Percentiles rank a stretch among this genome's conserved stretches.
phyloP scores from a whole-genome alignment of 2,888 invertebrate genomes.

The Myopa tessellatipennis region DNA sequence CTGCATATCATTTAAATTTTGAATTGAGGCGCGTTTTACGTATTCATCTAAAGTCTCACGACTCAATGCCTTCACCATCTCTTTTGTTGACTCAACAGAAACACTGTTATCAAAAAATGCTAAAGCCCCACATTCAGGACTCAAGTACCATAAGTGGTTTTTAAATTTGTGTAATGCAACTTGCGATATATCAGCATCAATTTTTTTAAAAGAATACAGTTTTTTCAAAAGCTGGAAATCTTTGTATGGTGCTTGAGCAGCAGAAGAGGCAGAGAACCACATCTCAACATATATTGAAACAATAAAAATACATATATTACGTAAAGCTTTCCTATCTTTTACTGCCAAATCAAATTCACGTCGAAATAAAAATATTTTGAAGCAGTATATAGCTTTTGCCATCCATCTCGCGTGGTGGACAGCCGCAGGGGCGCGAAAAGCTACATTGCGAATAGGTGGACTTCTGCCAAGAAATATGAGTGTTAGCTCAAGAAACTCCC shows the following conservation, averaged over 20 bases:
- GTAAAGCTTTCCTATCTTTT: slow-evolving; percentile 32
- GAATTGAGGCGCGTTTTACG: not conserved
- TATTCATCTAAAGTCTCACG: not conserved
- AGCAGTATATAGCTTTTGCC: slow-evolving; percentile 31
- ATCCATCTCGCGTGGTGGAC: slow-evolving; percentile 32
- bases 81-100: not conserved
- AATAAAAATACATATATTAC: slow-evolving; percentile 34
- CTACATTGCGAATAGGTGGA: slow-evolving; percentile 30
- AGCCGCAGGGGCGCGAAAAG: slow-evolving; percentile 30
- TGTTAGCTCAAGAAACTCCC: slow-evolving; percentile 33
- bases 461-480: slow-evolving; percentile 32
- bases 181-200: slow-evolving; percentile 21
- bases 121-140: not conserved
- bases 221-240: slow-evolving; percentile 20
- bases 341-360: slow-evolving; percentile 24
- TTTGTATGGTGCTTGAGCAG: slow-evolving; percentile 30
- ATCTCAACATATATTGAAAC: slow-evolving; percentile 33
- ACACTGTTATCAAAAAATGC: slow-evolving; percentile 2
- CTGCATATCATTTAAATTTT: not conserved
- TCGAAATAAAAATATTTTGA: slow-evolving; percentile 24
- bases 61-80: not conserved
- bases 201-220: slow-evolving; percentile 25
- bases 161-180: slow-evolving; percentile 18
- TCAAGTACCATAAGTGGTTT: not conserved
- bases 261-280: slow-evolving; percentile 27